A percentile compares a stretch with the other conserved stretches of the same genome.
Conservation (phyloP, 2,113 vertebrate genomes). For the Gymnobelideus leadbeateri region DNA sequence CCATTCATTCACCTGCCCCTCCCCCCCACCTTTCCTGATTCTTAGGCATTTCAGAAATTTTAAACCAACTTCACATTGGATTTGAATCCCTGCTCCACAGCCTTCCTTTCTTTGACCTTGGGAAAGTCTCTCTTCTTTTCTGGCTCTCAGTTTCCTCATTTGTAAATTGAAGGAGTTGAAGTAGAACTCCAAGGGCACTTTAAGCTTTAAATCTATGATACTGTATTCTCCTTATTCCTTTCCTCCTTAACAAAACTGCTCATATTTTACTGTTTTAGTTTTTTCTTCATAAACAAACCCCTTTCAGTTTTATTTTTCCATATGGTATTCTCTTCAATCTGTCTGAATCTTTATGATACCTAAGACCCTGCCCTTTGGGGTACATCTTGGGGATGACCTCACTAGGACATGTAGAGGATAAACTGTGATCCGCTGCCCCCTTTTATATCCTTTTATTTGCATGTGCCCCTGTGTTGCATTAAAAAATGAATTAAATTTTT, state of each 20-base stretch:
- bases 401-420: slow-evolving; percentile 13
- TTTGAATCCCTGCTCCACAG: neutral
- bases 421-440: slow-evolving; percentile 19
- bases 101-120: neutral
- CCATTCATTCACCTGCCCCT: neutral
- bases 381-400: slow-evolving; percentile 25
- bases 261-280: slow-evolving; percentile 38
- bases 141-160: neutral
- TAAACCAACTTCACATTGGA: neutral
- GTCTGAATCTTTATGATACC: neutral
- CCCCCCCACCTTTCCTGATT: neutral
- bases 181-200: neutral
- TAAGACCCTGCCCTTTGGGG: slow-evolving; percentile 1
- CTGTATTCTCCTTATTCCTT: neutral
- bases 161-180: neutral
- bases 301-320: slow-evolving; percentile 41
- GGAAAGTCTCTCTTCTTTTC: neutral
- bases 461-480: slow-evolving; percentile 31
- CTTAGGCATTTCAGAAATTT: neutral
- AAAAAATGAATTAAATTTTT: slow-evolving; percentile 54
- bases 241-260: slow-evolving; percentile 45
- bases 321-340: slow-evolving; percentile 34
- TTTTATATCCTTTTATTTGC: slow-evolving; percentile 20
- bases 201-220: neutral
- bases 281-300: slow-evolving; percentile 16